Percentiles rank a stretch among this genome's conserved stretches.
Conservation (phyloP, 2,797 vertebrate species). For the Luscinia luscinia region DNA sequence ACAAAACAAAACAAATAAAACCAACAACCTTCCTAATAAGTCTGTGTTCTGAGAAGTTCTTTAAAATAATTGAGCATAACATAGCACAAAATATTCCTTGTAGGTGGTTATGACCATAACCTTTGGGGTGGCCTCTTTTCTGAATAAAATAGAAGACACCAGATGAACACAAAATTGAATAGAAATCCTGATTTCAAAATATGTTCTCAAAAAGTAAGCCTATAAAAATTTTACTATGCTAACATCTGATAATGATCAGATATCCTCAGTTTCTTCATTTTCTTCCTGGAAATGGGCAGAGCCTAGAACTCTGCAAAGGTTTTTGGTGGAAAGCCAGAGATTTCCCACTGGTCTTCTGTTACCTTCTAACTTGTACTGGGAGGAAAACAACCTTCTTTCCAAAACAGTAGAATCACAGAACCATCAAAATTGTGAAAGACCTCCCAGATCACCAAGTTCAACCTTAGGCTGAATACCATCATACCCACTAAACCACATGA, state of each 20-base stretch:
- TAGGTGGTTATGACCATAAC: not conserved
- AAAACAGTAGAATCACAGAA: not conserved
- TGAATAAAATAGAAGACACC: not conserved
- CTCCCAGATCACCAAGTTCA: not conserved
- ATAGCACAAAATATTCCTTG: not conserved
- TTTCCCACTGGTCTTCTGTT: not conserved
- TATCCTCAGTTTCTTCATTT: not conserved
- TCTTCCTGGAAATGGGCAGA: not conserved
- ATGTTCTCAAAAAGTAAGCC: not conserved
- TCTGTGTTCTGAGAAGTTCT: not conserved
- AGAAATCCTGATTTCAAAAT: not conserved
- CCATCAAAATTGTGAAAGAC: not conserved
- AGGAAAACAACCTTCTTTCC: not conserved
- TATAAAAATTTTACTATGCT: not conserved
- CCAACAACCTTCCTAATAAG: not conserved
- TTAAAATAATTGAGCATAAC: not conserved
- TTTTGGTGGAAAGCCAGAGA: not conserved
- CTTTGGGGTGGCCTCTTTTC: not conserved
- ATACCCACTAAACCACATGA: not conserved
- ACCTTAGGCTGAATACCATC: not conserved
- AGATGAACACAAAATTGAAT: not conserved
- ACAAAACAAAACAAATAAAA: too few relatives aligned
- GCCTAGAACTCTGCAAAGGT: not conserved
- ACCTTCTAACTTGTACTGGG: not conserved
- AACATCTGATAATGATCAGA: not conserved